Evolutionary conservation across 2,888 invertebrate genomes (phyloP).

Genomic region (Drosophila buzzatii): DNA sequence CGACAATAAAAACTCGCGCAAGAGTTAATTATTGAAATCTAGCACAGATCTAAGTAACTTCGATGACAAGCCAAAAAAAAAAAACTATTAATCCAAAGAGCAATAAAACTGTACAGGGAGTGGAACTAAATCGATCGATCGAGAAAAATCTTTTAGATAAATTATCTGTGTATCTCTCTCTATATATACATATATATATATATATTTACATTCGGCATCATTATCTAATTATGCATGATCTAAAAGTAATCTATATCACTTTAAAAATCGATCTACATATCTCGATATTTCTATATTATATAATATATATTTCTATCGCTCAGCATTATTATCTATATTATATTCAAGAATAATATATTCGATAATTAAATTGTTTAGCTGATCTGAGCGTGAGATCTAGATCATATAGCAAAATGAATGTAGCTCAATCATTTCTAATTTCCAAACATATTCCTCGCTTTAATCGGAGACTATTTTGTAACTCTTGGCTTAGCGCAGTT

Average conservation of each 20-base stretch:
- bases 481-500: background rate
- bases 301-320: background rate
- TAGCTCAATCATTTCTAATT: background rate
- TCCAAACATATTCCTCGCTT: background rate
- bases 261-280: background rate
- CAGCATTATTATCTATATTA: background rate
- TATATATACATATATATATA: background rate
- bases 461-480: background rate
- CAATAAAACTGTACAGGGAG: background rate
- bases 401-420: too few relatives aligned
- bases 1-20: background rate
- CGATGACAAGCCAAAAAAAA: background rate
- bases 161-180: background rate
- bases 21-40: constrained; percentile 9
- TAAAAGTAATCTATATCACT: too few relatives aligned
- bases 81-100: constrained; percentile 5
- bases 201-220: background rate
- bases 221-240: background rate
- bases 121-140: constrained; percentile 1
- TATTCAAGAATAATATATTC: too few relatives aligned
- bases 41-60: background rate
- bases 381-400: too few relatives aligned
- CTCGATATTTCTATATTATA: background rate
- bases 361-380: too few relatives aligned
- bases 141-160: background rate